phyloP scores from a whole-genome alignment of 1,140 invertebrate genomes.

The Polypedilum pembai region DNA sequence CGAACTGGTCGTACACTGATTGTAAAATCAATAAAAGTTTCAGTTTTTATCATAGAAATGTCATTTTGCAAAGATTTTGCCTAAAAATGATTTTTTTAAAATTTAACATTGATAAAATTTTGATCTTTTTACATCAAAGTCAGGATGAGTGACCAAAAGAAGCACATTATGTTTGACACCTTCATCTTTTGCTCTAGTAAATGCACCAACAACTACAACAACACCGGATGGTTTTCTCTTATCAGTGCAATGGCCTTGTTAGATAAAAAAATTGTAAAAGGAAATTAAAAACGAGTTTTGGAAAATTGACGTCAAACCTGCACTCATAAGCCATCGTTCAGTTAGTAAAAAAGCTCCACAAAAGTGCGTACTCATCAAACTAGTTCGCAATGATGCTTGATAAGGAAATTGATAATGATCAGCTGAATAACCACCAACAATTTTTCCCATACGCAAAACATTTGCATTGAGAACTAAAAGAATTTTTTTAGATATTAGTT shows the following conservation, averaged over 20 bases:
- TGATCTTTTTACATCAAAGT: background rate
- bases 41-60: constrained; percentile 19
- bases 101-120: background rate
- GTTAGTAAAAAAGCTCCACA: background rate
- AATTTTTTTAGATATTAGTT: too few species aligned
- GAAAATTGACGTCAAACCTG: background rate
- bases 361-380: background rate
- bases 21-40: constrained; percentile 2
- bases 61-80: background rate
- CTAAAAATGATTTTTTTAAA: background rate
- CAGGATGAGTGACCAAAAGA: background rate
- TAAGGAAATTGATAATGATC: constrained; percentile 3
- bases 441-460: background rate
- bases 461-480: background rate
- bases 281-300: background rate
- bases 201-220: constrained; percentile 9
- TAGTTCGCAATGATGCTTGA: background rate
- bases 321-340: background rate
- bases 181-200: background rate
- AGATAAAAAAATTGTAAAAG: background rate
- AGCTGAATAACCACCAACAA: background rate
- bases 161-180: background rate
- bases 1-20: background rate
- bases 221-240: constrained; percentile 1
- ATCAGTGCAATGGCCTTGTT: background rate